Conservation (phyloP, 2,888 invertebrate species). For the Cerastis leucographa region DNA sequence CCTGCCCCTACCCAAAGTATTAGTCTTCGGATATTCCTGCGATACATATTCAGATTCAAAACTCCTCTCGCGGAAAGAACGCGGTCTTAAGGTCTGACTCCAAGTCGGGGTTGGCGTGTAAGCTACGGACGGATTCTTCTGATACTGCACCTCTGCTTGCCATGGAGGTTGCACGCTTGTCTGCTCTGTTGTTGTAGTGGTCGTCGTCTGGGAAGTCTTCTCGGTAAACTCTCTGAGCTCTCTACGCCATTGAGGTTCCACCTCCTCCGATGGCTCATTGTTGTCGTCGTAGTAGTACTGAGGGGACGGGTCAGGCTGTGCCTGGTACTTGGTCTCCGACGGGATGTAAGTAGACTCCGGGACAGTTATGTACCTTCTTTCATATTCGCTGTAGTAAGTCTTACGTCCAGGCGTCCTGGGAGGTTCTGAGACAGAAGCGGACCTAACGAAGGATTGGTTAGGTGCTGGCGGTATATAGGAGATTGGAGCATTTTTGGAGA, state of each 20-base stretch:
- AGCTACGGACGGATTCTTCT: slow-evolving; percentile 75
- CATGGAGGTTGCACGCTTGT: slow-evolving; percentile 84
- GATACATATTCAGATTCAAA: slow-evolving; percentile 86
- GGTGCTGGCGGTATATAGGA: slow-evolving; percentile 88
- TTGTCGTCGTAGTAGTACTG: slow-evolving; percentile 87
- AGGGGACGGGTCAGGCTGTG: slow-evolving; percentile 87
- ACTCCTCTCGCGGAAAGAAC: slow-evolving; percentile 86
- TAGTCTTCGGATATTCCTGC: slow-evolving; percentile 86
- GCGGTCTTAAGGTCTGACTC: slow-evolving; percentile 88
- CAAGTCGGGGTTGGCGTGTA: slow-evolving; percentile 85
- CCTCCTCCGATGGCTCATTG: slow-evolving; percentile 82
- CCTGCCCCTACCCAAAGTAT: slow-evolving; percentile 84
- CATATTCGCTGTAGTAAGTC: slow-evolving; percentile 89
- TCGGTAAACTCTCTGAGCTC: slow-evolving; percentile 88
- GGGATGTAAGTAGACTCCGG: slow-evolving; percentile 88
- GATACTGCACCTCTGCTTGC: slow-evolving; percentile 82
- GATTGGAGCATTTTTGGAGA: slow-evolving; percentile 81
- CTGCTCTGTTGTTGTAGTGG: slow-evolving; percentile 77
- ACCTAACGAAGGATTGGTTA: slow-evolving; percentile 86
- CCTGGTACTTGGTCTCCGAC: slow-evolving; percentile 83
- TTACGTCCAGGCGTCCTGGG: slow-evolving; percentile 83
- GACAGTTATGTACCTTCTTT: slow-evolving; percentile 87
- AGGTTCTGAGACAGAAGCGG: slow-evolving; percentile 75
- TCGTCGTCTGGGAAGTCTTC: slow-evolving; percentile 81
- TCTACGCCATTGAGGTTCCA: slow-evolving; percentile 88